Conservation (phyloP, 2,113 vertebrate genomes). For the Cettia cetti region DNA sequence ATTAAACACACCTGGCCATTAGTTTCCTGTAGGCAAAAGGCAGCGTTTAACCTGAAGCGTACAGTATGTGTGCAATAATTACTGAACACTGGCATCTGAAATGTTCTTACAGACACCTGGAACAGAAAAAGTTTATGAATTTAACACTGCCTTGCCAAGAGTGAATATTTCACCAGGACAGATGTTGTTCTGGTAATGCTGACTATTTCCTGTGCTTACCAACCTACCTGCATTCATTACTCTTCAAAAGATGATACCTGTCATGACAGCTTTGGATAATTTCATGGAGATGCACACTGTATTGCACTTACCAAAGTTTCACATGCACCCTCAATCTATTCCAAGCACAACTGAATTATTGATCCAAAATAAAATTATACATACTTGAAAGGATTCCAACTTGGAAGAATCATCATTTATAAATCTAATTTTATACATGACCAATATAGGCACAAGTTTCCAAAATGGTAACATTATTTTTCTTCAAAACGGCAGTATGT, state of each 20-base stretch:
- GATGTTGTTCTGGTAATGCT: not conserved
- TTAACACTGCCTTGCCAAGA: slow-evolving; percentile 78
- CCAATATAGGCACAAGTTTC: slow-evolving; percentile 34
- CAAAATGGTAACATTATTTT: slow-evolving; percentile 31
- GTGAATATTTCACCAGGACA: slow-evolving; percentile 20
- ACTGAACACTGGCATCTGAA: slow-evolving; percentile 48
- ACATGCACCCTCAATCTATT: not conserved
- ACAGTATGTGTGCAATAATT: slow-evolving; percentile 18
- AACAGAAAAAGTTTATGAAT: slow-evolving; percentile 40
- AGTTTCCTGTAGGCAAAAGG: slow-evolving; percentile 46
- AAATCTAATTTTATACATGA: slow-evolving; percentile 50
- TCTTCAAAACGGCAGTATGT: slow-evolving; percentile 3
- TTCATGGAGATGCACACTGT: slow-evolving; percentile 60
- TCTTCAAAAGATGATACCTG: slow-evolving; percentile 73
- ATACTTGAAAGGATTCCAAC: slow-evolving; percentile 36
- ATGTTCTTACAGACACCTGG: slow-evolving; percentile 24
- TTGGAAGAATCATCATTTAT: slow-evolving; percentile 39
- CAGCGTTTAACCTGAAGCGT: not conserved
- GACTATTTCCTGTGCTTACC: not conserved
- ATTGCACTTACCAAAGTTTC: slow-evolving; percentile 31
- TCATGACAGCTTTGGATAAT: slow-evolving; percentile 68
- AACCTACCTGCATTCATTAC: slow-evolving; percentile 58
- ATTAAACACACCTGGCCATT: slow-evolving; percentile 68
- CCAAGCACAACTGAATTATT: slow-evolving; percentile 47
- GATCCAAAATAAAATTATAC: slow-evolving; percentile 41